A percentile compares a stretch with the other conserved stretches of the same genome.
Evolutionary conservation across 1,140 invertebrate species (phyloP).

Genomic region (Formica exsecta): DNA sequence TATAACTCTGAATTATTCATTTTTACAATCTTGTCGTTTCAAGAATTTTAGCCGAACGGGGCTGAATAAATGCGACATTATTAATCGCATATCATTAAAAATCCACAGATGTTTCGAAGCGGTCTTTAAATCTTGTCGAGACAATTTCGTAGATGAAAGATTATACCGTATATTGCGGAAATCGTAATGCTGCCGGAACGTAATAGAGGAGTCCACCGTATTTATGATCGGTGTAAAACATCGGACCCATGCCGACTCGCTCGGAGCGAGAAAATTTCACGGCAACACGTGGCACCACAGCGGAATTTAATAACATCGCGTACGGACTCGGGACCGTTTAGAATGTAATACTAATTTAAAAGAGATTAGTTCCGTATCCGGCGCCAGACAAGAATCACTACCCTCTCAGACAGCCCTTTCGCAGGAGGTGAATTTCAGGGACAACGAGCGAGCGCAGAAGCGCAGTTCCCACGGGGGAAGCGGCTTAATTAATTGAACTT

Average conservation of each 20-base stretch:
- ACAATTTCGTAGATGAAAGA: conserved; percentile 58
- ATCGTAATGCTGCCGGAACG: conserved; percentile 43
- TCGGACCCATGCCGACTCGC: background rate
- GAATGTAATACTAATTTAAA: conserved; percentile 81
- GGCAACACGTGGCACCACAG: conserved; percentile 46
- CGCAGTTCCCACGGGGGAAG: conserved; percentile 77
- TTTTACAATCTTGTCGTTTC: background rate
- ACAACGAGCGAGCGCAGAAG: conserved; percentile 69
- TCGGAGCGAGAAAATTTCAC: conserved; percentile 47
- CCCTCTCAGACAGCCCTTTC: conserved; percentile 50
- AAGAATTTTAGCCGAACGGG: background rate
- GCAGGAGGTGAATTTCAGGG: conserved; percentile 67
- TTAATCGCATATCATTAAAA: conserved; percentile 34
- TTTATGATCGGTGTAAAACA: conserved; percentile 67
- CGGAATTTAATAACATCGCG: conserved; percentile 78
- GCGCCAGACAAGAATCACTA: conserved; percentile 74
- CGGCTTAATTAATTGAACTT: conserved; percentile 83
- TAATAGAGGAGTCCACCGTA: conserved; percentile 50
- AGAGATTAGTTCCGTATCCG: conserved; percentile 81
- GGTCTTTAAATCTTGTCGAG: conserved; percentile 51
- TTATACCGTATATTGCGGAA: conserved; percentile 51
- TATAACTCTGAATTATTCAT: background rate
- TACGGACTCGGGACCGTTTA: conserved; percentile 70
- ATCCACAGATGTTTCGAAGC: conserved; percentile 54
- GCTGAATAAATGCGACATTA: conserved; percentile 12